Conservation (phyloP, 2,797 vertebrate species). For the Ctenosaura bakeri region DNA sequence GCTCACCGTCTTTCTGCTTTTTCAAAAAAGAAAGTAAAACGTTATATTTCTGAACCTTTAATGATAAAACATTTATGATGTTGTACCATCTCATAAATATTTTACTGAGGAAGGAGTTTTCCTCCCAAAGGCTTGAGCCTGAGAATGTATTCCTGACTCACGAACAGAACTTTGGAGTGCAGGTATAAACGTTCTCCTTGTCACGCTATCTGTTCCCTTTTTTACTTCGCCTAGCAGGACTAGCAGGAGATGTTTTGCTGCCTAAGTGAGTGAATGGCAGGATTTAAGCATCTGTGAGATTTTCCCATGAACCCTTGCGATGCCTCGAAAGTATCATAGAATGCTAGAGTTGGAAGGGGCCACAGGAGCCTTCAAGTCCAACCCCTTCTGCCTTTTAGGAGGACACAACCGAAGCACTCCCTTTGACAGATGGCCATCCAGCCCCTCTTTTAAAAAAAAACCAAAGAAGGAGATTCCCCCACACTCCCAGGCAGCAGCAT, state of each 20-base stretch:
- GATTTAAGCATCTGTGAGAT: background rate
- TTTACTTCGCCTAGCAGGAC: background rate
- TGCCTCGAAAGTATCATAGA: too few relatives aligned
- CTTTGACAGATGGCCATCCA: too few relatives aligned
- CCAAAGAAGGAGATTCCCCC: too few relatives aligned
- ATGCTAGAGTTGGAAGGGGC: too few relatives aligned
- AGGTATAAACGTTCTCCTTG: too few relatives aligned
- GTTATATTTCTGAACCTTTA: background rate
- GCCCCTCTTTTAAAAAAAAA: too few relatives aligned
- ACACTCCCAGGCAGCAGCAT: too few relatives aligned
- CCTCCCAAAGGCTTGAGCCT: background rate
- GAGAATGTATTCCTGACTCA: background rate
- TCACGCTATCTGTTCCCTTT: background rate
- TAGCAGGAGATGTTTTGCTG: background rate
- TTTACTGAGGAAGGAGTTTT: background rate
- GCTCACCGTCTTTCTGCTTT: too few relatives aligned
- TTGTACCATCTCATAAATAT: conserved; percentile 6
- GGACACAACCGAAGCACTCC: too few relatives aligned
- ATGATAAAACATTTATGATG: conserved; percentile 16
- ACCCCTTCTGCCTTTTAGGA: too few relatives aligned
- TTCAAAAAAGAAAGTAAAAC: background rate
- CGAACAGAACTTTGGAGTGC: background rate
- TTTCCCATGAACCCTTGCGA: background rate
- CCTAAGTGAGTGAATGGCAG: background rate
- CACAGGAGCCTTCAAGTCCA: too few relatives aligned